Evolutionary conservation across 2,113 vertebrate species (phyloP), one percentile per base, ranked within the genome.

Genomic region (Acrocephalus kingi): DNA sequence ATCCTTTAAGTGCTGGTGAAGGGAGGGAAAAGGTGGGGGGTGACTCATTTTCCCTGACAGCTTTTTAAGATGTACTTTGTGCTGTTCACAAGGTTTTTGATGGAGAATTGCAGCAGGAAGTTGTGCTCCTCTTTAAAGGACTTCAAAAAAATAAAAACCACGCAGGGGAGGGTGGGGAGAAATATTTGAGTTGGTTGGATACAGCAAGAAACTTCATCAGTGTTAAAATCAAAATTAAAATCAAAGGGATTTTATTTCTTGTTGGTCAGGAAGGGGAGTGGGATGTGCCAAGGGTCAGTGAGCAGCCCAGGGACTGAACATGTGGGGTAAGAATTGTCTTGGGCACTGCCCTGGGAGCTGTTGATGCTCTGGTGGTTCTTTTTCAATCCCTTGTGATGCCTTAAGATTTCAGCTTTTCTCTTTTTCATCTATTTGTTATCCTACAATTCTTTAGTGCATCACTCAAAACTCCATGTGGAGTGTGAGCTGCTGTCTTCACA

Each of bases 1-100:
- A 20, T 90, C 84, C 83, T 79, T 80, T 68, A 80, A 90, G 41
- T 86, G 83, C 87, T 76, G 71, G 25, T 64, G 72, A 86, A 83
- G 72, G 79, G 52, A 45, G 85, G 28, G 62, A 13, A 33, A 25
- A 66, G 64, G 68, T 20, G 52, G 59, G 33, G 18, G 37, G 41
- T 76, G 86, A 84, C 37, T 58, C 51, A 61, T 84, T 95, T 84
- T 90, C 55, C 37, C 76, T 88, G 68, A 52, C 66, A 80, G 22
- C 62, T 92, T 33, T 63, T 83, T n/a, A 15, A 86, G 73, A 66
- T 43, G 58, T 6, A 3, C 66, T 33, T 93, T 6, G 7, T 31
- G n/a, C 39, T 10, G 0, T 45, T 33, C 54, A 17, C 31, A 7
- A 46, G 80, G 46, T 68, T 54, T 68, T 54, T 27, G 30, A 0